These are phyloP conservation scores for Hirtodrosophila duncani DNA, from an alignment of 2,888 invertebrate genomes.

Conservation along the genomic window DNA sequence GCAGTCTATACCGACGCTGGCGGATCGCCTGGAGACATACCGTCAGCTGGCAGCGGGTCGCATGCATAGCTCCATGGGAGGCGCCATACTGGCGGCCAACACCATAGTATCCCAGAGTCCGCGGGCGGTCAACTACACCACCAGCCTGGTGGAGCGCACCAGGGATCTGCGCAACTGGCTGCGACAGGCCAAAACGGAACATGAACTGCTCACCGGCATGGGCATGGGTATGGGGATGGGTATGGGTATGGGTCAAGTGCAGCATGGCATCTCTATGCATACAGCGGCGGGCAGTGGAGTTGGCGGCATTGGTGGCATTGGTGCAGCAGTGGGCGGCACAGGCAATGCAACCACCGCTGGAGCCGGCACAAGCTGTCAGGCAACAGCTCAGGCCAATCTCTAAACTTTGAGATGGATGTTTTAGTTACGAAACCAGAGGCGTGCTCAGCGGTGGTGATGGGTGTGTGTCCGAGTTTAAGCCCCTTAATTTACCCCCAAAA, in stretches of 20 bases:
- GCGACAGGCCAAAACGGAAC: conserved; percentile 80
- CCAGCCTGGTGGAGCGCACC: conserved; percentile 83
- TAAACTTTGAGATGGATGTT: background rate
- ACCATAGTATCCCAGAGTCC: conserved; percentile 78
- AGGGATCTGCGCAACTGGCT: conserved; percentile 84
- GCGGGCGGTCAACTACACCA: conserved; percentile 80
- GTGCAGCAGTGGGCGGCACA: conserved; percentile 17
- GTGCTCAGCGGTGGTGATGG: no score
- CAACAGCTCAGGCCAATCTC: background rate
- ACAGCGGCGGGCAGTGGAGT: background rate
- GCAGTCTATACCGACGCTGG: conserved; percentile 78
- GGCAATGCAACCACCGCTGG: conserved; percentile 14
- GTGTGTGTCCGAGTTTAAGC: no score
- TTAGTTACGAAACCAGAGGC: no score
- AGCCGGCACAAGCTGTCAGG: background rate
- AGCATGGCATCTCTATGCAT: background rate
- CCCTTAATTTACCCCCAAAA: no score
- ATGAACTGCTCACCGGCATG: conserved; percentile 72
- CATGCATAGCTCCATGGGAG: conserved; percentile 78
- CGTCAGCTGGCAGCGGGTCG: conserved; percentile 79
- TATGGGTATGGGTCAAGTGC: background rate
- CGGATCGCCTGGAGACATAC: conserved; percentile 81
- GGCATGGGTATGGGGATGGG: conserved; percentile 25
- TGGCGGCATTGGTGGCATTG: conserved; percentile 20
- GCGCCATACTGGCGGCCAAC: conserved; percentile 77